Percentiles rank a stretch among this genome's conserved stretches.
Evolutionary conservation across 2,113 vertebrate genomes (phyloP).

Genomic region (Epinephelus cyanopodus): DNA sequence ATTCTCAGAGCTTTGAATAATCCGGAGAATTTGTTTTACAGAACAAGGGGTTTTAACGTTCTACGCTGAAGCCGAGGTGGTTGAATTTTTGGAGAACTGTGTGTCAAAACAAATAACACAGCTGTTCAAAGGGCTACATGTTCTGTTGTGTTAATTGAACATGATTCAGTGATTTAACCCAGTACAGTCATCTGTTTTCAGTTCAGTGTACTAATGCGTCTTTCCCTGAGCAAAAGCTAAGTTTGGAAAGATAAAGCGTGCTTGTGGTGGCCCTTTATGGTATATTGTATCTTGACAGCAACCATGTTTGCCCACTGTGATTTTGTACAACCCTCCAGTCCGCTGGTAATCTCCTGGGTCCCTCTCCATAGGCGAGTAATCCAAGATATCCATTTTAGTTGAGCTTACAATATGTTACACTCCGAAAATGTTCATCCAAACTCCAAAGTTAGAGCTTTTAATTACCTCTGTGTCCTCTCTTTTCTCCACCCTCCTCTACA

Average conservation of each 20-base stretch:
- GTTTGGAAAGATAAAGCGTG: slow-evolving; percentile 23
- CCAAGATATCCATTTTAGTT: slow-evolving; percentile 59
- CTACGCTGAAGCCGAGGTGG: slow-evolving; percentile 53
- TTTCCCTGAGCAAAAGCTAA: slow-evolving; percentile 43
- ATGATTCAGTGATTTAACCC: slow-evolving; percentile 63
- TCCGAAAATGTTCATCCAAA: slow-evolving; percentile 39
- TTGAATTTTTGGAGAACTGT: slow-evolving; percentile 50
- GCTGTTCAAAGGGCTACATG: slow-evolving; percentile 52
- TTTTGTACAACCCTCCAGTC: slow-evolving; percentile 44
- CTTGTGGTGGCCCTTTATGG: slow-evolving; percentile 18
- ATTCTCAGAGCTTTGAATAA: slow-evolving; percentile 79
- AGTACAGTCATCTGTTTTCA: slow-evolving; percentile 33
- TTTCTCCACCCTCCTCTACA: slow-evolving; percentile 29
- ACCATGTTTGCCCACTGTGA: slow-evolving; percentile 39
- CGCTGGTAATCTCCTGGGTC: slow-evolving; percentile 42
- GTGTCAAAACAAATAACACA: slow-evolving; percentile 67
- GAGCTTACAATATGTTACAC: slow-evolving; percentile 40
- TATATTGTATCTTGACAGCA: slow-evolving; percentile 47
- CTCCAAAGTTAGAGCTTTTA: slow-evolving; percentile 56
- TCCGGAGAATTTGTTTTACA: slow-evolving; percentile 80
- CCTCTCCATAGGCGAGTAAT: slow-evolving; percentile 42
- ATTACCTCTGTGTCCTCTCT: slow-evolving; percentile 56
- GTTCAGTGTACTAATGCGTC: slow-evolving; percentile 25
- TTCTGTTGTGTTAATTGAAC: slow-evolving; percentile 64
- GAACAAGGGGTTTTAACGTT: slow-evolving; percentile 73